Base-by-base conservation (phyloP, 1,140 invertebrate species). In the Ips nitidus region DNA sequence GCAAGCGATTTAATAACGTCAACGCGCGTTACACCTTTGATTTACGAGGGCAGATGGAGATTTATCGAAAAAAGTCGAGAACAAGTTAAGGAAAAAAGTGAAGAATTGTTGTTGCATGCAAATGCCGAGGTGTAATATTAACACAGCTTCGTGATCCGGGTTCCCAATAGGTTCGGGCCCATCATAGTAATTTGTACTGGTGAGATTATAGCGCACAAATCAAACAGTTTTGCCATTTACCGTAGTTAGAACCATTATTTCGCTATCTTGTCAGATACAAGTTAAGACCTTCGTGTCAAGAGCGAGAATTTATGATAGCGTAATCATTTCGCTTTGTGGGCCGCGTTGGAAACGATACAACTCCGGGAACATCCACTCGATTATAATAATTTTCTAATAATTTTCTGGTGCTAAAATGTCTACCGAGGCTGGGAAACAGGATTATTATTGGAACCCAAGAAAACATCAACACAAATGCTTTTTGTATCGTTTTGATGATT, bases 181-280 rank as follows among this genome's bases (percentile, higher is more conserved):
- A 47, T 58, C 55, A 58, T 40, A 53, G 43, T 66, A 66, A 66
- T 66, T 55, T 66, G 55, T 58, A 66, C 50, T 52, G 39, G 52
- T 37, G 41, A 68, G 47, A 60, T 68, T 66, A 59, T 60, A 61
- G 57, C 66, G 41, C 39, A 68, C 66, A 68, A 68, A 68, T 68
- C 65, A 68, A 68, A 68, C 39, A 60, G 47, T 68, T 68, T 68
- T 60, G 60, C 57, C 56, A 60, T 68, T 68, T 60, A 42, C 8
- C 57, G 40, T 68, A 60, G 56, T 59, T 68, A 61, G 8, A 39
- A 45, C 66, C 57, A 68, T 68, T 60, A 68, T 68, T 68, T 60
- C 60, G 53, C 57, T 47, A 52, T 68, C 66, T 68, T 68, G 66
- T 68, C 65, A 68, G 66, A 68, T 68, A 68, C 57, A 68, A 68